Evolutionary conservation across 2,113 vertebrate species (phyloP), one percentile per base, ranked within the genome.

Genomic region (Brachyistius frenatus): DNA sequence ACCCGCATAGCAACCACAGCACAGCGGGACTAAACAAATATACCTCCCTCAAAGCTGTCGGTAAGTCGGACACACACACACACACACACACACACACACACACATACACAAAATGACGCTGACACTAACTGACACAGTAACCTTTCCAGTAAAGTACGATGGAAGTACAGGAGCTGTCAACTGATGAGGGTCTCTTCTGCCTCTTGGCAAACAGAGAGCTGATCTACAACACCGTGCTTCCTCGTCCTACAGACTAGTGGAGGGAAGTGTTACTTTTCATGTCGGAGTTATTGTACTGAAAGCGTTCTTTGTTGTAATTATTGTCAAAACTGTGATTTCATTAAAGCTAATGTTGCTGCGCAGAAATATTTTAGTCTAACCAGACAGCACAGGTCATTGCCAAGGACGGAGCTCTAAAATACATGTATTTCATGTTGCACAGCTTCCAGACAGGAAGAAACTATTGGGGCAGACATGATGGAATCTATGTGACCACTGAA

Each of bases 1-100:
- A 91, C 62, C 90, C 91, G 1, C 93, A 95, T 64, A 93, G 92
- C 75, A 93, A 93, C 86, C 91, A 89, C 86, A 90, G 93, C 76
- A 80, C 86, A 8, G 87, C 89, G 32, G 87, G 88, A 54, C 86
- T 94, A 65, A 94, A 93, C 92, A 95, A 95, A 71, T 95, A 94
- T 32, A 90, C 87, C 66, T 95, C 94, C 61, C 92, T 95, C 7
- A 95, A 92, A 89, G 93, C 94, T 61, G 94, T 94, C 67, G 94
- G 95, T 95, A 90, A 92, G 93, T 89, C 3, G 2, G 14, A 79
- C 66, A 79, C 69, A 68, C 70, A 68, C 64, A 36, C 60, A 79
- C 69, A 68, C 70, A 68, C 64, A 36, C 60, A 79, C 66, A 79
- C 69, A 68, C 70, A 68, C 64, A 33, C 55, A 79, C 66, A 79